phyloP scores from a whole-genome alignment of 64 coral and sea anemone species.

The Stichodactyla helianthus region DNA sequence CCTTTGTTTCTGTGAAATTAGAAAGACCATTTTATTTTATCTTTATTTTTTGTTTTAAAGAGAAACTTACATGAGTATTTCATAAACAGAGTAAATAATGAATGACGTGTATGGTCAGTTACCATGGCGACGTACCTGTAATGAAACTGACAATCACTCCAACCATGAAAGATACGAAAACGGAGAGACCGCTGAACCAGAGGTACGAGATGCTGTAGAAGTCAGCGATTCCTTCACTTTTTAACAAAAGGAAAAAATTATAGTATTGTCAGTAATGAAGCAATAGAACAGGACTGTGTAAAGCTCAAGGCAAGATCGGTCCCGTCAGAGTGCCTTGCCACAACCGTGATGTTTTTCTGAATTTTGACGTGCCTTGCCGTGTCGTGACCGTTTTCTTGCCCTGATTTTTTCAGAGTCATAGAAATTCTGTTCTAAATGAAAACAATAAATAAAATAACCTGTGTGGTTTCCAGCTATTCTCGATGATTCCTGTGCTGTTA shows the following conservation, averaged over 20 bases:
- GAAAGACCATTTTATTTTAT: not conserved
- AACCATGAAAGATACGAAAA: conserved; percentile 49
- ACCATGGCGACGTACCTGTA: conserved; percentile 42
- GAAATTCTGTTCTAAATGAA: too few species aligned
- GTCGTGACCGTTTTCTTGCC: too few species aligned
- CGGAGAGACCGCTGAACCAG: conserved; percentile 71
- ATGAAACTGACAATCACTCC: conserved; percentile 56
- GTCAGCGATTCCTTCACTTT: conserved; percentile 57
- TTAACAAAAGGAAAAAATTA: not conserved
- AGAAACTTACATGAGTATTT: too few species aligned
- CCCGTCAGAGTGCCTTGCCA: too few species aligned
- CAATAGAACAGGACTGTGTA: too few species aligned
- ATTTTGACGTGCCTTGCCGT: too few species aligned
- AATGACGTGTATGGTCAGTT: not conserved
- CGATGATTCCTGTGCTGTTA: conserved; percentile 53
- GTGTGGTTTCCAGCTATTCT: conserved; percentile 66
- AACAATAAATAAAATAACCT: conserved; percentile 13
- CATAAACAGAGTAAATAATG: not conserved
- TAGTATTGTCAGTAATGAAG: too few species aligned
- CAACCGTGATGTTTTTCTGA: too few species aligned
- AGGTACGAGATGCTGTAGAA: conserved; percentile 86
- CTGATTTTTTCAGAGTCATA: too few species aligned
- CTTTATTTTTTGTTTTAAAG: too few species aligned
- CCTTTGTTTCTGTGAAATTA: conserved; percentile 51
- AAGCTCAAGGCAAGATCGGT: too few species aligned